A percentile compares a stretch with the other conserved stretches of the same genome.
These are phyloP conservation scores for Sorex araneus DNA, from an alignment of 2,113 vertebrate genomes.

Conservation along the genomic window DNA sequence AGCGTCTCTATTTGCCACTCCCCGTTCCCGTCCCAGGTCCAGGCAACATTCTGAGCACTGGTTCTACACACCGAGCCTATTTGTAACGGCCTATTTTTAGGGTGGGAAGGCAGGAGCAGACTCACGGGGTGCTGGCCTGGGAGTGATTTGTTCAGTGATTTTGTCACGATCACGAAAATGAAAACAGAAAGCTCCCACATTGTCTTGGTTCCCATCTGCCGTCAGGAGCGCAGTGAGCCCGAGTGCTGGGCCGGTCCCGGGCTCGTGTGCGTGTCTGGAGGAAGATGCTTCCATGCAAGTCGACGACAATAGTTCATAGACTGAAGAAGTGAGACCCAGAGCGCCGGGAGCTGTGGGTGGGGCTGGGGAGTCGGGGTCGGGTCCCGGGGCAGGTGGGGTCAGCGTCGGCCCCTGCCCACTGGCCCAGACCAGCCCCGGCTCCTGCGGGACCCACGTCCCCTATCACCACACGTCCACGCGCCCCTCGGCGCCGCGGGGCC, in stretches of 20 bases:
- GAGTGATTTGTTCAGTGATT: not conserved
- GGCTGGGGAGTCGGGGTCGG: conserved; percentile 7
- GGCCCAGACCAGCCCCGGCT: no score
- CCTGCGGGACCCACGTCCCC: no score
- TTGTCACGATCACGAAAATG: conserved; percentile 6
- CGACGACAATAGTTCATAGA: conserved; percentile 2
- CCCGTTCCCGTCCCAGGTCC: no score
- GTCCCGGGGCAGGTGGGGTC: no score
- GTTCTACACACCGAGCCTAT: conserved; percentile 2
- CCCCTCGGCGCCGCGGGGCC: no score
- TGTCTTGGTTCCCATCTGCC: conserved; percentile 1
- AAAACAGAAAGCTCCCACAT: not conserved
- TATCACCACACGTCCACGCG: no score
- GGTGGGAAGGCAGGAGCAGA: not conserved
- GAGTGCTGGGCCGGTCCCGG: no score
- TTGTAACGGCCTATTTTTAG: not conserved
- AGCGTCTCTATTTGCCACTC: not conserved
- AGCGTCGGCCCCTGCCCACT: no score
- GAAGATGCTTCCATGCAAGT: not conserved
- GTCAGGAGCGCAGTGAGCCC: no score
- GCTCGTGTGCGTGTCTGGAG: not conserved
- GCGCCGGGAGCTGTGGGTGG: not conserved
- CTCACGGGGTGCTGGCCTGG: not conserved
- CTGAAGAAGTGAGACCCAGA: conserved; percentile 5
- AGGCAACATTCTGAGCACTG: not conserved